These are phyloP conservation scores for Pachydiplax longipennis DNA, from an alignment of 2,888 invertebrate genomes.

Conservation along the genomic window DNA sequence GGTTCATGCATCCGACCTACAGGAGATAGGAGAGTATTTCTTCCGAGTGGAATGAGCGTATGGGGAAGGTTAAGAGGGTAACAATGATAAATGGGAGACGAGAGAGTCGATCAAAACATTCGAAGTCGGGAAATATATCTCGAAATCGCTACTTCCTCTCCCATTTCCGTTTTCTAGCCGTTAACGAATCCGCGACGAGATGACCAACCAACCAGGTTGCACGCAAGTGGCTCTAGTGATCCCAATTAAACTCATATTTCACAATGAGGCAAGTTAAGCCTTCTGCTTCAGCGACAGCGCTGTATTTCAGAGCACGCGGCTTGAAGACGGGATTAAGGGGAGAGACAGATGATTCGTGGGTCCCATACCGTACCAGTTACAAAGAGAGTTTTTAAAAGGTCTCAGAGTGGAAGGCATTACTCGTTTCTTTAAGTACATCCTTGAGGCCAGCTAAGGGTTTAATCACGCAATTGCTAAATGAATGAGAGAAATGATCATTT, in stretches of 20 bases:
- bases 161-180: background rate
- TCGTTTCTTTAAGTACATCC: background rate
- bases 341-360: background rate
- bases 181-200: background rate
- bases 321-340: background rate
- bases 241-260: slow-evolving; percentile 22
- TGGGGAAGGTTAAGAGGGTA: background rate
- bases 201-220: background rate
- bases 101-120: background rate
- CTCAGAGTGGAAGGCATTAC: background rate
- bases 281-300: background rate
- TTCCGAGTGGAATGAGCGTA: background rate
- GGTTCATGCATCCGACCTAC: background rate
- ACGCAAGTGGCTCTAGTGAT: background rate
- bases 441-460: background rate
- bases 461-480: background rate
- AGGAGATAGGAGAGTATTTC: background rate
- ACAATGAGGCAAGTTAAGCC: background rate
- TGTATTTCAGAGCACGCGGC: background rate
- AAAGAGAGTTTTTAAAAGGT: background rate
- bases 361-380: slow-evolving; percentile 22
- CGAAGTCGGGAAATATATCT: background rate
- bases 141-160: background rate
- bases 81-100: background rate
- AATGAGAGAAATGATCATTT: background rate